These are phyloP conservation scores for Achroia grisella DNA, from an alignment of 1,140 invertebrate genomes.

Conservation along the genomic window DNA sequence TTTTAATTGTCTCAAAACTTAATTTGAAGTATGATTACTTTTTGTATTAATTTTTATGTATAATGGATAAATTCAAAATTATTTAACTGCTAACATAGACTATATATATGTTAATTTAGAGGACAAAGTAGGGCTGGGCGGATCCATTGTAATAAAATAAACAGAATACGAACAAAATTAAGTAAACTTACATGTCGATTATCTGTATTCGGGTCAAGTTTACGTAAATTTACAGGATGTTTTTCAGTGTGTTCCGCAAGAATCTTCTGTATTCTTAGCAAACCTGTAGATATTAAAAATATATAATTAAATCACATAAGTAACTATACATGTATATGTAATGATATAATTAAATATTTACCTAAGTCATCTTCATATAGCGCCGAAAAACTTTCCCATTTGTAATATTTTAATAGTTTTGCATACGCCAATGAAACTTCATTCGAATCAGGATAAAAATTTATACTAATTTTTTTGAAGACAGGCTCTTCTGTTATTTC, in stretches of 20 bases:
- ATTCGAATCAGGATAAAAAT: slow-evolving; percentile 81
- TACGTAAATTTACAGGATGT: slow-evolving; percentile 75
- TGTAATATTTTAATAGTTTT: slow-evolving; percentile 79
- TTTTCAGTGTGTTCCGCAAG: slow-evolving; percentile 40
- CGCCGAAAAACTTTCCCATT: slow-evolving; percentile 83
- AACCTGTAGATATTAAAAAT: slow-evolving; percentile 30
- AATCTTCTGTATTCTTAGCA: slow-evolving; percentile 52
- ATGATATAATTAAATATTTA: too few species aligned
- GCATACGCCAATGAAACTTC: slow-evolving; percentile 79
- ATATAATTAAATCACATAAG: too few species aligned
- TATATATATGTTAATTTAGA: too few species aligned
- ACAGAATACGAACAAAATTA: too few species aligned
- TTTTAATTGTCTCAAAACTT: too few species aligned
- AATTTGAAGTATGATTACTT: too few species aligned
- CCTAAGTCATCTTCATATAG: slow-evolving; percentile 74
- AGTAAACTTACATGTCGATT: slow-evolving; percentile 38
- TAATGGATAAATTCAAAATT: too few species aligned
- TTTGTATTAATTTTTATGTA: too few species aligned
- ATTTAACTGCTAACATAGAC: too few species aligned
- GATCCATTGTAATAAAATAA: too few species aligned
- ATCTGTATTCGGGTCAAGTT: slow-evolving; percentile 76
- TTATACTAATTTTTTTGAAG: slow-evolving; percentile 69
- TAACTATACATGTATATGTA: too few species aligned
- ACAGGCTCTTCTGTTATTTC: slow-evolving; percentile 7
- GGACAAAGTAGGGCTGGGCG: too few species aligned